Evolutionary conservation across 2,797 vertebrate genomes (phyloP), one percentile per base, ranked within the genome.

Genomic region (Enteromius paludinosus): DNA sequence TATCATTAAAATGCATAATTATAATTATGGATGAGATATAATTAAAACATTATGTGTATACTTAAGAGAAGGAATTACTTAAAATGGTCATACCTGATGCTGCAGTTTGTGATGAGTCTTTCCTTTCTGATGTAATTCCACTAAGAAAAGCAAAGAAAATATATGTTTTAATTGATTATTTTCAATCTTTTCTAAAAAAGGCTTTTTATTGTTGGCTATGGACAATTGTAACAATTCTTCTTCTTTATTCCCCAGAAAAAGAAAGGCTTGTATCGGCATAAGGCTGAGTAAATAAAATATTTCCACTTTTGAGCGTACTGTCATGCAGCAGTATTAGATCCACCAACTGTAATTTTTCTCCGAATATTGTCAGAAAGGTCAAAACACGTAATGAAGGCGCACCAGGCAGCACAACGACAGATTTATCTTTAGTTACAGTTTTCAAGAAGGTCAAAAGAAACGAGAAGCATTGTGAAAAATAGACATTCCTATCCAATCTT

Each of bases 371-470:
- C 38, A 62, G 43, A 61, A 76, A 62, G 56, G 56, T 76, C 74
- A 61, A 20, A 61, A 76, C 43, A 6, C 23, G 18, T 62, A 45
- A 76, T n/a, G 73, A 62, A 61, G 8, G 56, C 7, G 0, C 38
- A 28, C 0, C 23, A 76, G 17, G 23, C 23, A 28, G 73, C 23
- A 28, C 38, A 45, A 62, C 1, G 14, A 59, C 23, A 76, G 11
- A 45, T 69, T 23, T 45, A 20, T 38, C 38, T 62, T 76, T 62
- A 76, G 3, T 23, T 56, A 72, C 8, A 41, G n/a, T n/a, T 54
- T 74, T 59, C n/a, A 15, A 35, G 12, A 74, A 59, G 72, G 52
- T 74, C 72, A 59, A 59, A 74, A 74, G 38, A 56, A 74, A 59
- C 9, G 0, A 74, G 20, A 74, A 15, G 72, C 4, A 5, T 25